Evolutionary conservation across 2,888 invertebrate genomes (phyloP).

Genomic region (Thera britannica): DNA sequence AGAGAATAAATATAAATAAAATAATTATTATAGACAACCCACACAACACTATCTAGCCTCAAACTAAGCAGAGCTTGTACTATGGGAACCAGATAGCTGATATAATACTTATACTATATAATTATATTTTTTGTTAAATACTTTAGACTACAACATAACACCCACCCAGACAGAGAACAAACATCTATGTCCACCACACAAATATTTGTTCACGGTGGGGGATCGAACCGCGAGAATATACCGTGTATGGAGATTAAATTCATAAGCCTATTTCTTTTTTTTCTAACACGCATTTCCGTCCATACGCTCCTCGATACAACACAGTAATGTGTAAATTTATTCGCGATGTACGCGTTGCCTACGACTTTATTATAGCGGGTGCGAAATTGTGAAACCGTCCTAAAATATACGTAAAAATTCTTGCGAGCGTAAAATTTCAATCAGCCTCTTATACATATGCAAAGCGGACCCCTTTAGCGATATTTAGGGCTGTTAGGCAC

Average conservation of each 20-base stretch:
- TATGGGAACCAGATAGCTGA: too few species aligned
- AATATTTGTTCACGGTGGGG: too few species aligned
- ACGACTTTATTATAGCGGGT: slow-evolving; percentile 64
- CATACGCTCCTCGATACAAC: slow-evolving; percentile 9
- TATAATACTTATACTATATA: too few species aligned
- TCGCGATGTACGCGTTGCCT: slow-evolving; percentile 50
- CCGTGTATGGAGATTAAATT: not conserved
- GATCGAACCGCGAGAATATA: too few species aligned
- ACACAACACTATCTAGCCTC: too few species aligned
- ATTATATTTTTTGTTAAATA: too few species aligned
- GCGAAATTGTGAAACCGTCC: slow-evolving; percentile 67
- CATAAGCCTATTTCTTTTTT: not conserved
- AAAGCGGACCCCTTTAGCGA: slow-evolving; percentile 53
- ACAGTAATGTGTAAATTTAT: slow-evolving; percentile 47
- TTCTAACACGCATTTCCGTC: not conserved
- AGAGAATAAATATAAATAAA: too few species aligned
- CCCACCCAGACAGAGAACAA: too few species aligned
- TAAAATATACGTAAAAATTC: slow-evolving; percentile 79
- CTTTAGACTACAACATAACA: too few species aligned
- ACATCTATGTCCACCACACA: too few species aligned
- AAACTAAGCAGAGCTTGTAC: too few species aligned
- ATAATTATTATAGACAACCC: too few species aligned
- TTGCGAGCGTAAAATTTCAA: slow-evolving; percentile 79
- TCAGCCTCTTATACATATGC: slow-evolving; percentile 80
- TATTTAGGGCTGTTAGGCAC: slow-evolving; percentile 24